Conservation (phyloP, 2,113 vertebrate species). For the Ictalurus punctatus region DNA sequence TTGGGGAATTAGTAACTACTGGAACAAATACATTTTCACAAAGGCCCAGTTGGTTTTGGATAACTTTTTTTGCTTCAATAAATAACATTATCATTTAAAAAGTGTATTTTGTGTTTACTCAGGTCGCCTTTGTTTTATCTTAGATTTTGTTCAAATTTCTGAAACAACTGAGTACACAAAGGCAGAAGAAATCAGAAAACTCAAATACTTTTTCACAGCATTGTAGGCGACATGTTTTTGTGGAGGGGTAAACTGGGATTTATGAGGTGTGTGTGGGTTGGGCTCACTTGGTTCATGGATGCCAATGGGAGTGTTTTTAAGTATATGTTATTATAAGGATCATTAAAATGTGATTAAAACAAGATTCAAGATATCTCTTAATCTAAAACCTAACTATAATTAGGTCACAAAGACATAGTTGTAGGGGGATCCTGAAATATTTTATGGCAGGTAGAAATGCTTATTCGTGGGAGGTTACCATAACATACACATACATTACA, state of each 20-base stretch:
- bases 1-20: no score
- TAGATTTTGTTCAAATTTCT: no score
- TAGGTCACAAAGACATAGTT: not conserved
- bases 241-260: not conserved
- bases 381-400: not conserved
- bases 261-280: not conserved
- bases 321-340: not conserved
- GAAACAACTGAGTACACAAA: no score
- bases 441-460: not conserved
- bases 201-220: no score
- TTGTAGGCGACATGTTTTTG: not conserved
- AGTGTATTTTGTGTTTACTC: no score
- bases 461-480: not conserved
- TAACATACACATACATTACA: not conserved
- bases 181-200: no score
- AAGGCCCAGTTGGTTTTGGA: no score
- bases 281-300: no score
- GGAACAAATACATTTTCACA: no score
- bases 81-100: no score
- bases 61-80: no score
- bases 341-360: not conserved
- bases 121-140: no score
- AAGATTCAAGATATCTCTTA: not conserved
- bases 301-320: not conserved
- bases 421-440: not conserved